Conservation (phyloP, 2,888 invertebrate genomes). For the Campoplex capitator region DNA sequence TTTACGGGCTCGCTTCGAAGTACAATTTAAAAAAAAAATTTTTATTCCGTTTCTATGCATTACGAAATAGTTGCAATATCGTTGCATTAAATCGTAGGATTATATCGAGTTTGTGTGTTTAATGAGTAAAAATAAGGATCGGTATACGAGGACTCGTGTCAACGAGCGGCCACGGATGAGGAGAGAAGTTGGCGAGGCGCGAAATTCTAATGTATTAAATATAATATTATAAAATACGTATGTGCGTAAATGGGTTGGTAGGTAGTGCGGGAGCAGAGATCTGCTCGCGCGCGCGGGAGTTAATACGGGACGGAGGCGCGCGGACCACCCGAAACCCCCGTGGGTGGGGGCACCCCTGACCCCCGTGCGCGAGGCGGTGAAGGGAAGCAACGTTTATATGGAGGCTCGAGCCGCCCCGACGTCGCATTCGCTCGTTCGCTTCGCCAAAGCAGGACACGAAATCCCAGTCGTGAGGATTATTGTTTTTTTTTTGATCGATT, state of each 20-base stretch:
- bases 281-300: slow-evolving; percentile 69
- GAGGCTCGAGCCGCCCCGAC: slow-evolving; percentile 83
- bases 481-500: slow-evolving; percentile 42
- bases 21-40: background rate
- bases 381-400: slow-evolving; percentile 85
- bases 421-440: slow-evolving; percentile 85
- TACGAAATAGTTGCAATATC: background rate
- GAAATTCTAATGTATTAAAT: slow-evolving; percentile 8
- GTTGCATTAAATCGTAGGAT: background rate
- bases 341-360: slow-evolving; percentile 84
- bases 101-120: background rate
- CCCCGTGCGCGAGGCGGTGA: slow-evolving; percentile 81
- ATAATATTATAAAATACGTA: background rate
- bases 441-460: slow-evolving; percentile 81
- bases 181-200: background rate
- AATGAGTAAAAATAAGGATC: slow-evolving; percentile 7
- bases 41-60: background rate
- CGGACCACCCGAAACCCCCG: slow-evolving; percentile 80
- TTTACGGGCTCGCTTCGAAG: slow-evolving; percentile 54
- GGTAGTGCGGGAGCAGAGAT: slow-evolving; percentile 50
- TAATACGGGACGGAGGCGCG: slow-evolving; percentile 63
- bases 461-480: slow-evolving; percentile 69
- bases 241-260: slow-evolving; percentile 2
- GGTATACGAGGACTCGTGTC: slow-evolving; percentile 52
- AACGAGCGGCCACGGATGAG: slow-evolving; percentile 21